Evolutionary conservation across 2,888 invertebrate genomes (phyloP).

Genomic region (Cantharis flavilabris): DNA sequence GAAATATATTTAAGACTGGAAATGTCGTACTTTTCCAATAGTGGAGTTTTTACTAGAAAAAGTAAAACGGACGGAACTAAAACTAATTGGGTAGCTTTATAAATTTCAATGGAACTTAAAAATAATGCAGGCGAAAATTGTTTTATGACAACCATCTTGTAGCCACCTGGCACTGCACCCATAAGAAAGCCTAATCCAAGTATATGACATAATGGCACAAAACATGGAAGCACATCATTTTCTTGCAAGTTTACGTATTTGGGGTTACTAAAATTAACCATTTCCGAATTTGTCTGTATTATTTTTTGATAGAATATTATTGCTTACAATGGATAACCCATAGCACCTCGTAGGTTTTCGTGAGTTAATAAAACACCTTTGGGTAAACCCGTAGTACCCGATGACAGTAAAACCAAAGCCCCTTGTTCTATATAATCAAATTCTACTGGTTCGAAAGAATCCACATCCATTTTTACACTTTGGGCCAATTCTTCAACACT

Average conservation of each 20-base stretch:
- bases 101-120: constrained; percentile 57
- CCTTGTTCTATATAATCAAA: constrained; percentile 61
- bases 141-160: constrained; percentile 59
- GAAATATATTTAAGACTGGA: constrained; percentile 66
- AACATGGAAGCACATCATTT: neutral
- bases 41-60: constrained; percentile 77
- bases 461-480: neutral
- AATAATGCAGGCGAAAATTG: constrained; percentile 72
- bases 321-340: neutral
- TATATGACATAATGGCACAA: neutral
- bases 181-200: neutral
- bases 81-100: constrained; percentile 39
- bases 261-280: neutral
- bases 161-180: constrained; percentile 1
- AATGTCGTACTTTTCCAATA: constrained; percentile 72
- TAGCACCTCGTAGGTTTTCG: constrained; percentile 60
- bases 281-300: neutral
- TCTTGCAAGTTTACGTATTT: neutral
- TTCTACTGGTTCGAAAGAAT: constrained; percentile 51
- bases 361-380: constrained; percentile 79
- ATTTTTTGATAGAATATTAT: neutral
- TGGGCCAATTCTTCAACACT: neutral
- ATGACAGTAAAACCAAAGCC: constrained; percentile 73
- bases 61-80: constrained; percentile 61
- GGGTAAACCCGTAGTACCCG: constrained; percentile 79